Evolutionary conservation across 1,140 invertebrate species (phyloP).

Genomic region (Drosophila busckii): DNA sequence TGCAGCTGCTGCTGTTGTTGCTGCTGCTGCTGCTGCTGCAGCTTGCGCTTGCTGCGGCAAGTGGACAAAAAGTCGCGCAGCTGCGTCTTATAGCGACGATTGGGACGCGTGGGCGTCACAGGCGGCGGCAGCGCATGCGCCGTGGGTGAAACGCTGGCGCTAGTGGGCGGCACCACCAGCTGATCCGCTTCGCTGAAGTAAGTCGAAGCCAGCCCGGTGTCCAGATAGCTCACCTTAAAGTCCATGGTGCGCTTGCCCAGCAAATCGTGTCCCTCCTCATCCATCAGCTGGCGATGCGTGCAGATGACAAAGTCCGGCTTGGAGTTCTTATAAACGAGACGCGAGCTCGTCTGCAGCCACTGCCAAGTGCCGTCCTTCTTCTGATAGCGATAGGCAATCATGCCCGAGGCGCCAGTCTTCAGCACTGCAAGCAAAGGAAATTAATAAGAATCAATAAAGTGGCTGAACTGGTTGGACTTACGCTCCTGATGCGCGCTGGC

Average conservation of each 20-base stretch:
- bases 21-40: constrained; percentile 79
- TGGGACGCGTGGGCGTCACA: constrained; percentile 86
- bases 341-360: constrained; percentile 98
- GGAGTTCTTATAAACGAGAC: constrained; percentile 98
- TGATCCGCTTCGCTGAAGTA: constrained; percentile 93
- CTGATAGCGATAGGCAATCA: constrained; percentile 98
- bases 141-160: constrained; percentile 71
- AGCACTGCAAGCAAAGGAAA: constrained; percentile 86
- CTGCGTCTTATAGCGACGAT: constrained; percentile 94
- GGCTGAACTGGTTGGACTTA: constrained; percentile 82
- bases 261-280: constrained; percentile 97
- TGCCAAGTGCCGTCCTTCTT: constrained; percentile 97
- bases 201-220: constrained; percentile 92
- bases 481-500: constrained; percentile 99
- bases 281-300: constrained; percentile 98
- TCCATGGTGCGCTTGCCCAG: constrained; percentile 98
- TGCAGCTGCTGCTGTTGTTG: constrained; percentile 81
- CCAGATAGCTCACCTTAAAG: constrained; percentile 97
- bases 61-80: constrained; percentile 94
- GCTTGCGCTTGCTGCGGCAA: constrained; percentile 93
- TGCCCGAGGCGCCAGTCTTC: constrained; percentile 98
- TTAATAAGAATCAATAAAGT: background rate
- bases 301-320: constrained; percentile 99
- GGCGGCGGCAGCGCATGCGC: constrained; percentile 80
- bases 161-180: constrained; percentile 83